Conservation (phyloP, 2,113 vertebrate genomes). For the Neomonachus schauinslandi region DNA sequence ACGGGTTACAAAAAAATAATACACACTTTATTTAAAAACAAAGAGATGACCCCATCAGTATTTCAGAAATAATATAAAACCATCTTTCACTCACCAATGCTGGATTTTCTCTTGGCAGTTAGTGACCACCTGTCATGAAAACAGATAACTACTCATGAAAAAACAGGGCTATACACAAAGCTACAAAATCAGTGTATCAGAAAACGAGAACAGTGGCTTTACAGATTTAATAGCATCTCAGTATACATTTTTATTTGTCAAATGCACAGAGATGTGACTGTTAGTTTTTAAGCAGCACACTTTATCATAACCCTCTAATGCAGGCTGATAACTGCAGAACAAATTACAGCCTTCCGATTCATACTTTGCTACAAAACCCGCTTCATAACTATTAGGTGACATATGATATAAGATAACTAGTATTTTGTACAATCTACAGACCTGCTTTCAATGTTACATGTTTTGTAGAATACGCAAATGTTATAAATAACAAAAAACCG, state of each 20-base stretch:
- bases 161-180: slow-evolving; percentile 83
- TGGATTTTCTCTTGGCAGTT: slow-evolving; percentile 95
- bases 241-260: slow-evolving; percentile 88
- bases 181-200: slow-evolving; percentile 85
- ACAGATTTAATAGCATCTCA: slow-evolving; percentile 82
- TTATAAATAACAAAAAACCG: slow-evolving; percentile 81
- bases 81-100: slow-evolving; percentile 94
- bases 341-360: slow-evolving; percentile 85
- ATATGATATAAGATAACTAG: slow-evolving; percentile 84
- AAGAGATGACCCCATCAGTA: slow-evolving; percentile 74
- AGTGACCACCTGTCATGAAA: slow-evolving; percentile 97
- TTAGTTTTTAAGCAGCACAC: slow-evolving; percentile 80
- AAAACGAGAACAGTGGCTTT: slow-evolving; percentile 82
- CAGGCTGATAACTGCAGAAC: slow-evolving; percentile 86
- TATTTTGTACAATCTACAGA: slow-evolving; percentile 83
- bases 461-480: slow-evolving; percentile 83
- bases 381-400: slow-evolving; percentile 85
- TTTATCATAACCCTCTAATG: slow-evolving; percentile 84
- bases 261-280: slow-evolving; percentile 77
- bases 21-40: slow-evolving; percentile 64
- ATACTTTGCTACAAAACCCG: slow-evolving; percentile 81
- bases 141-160: slow-evolving; percentile 90
- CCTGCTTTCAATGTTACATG: slow-evolving; percentile 83
- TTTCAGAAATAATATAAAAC: slow-evolving; percentile 83
- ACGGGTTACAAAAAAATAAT: slow-evolving; percentile 50